phyloP scores from a whole-genome alignment of 2,113 vertebrate species.

The Cyrtonyx montezumae region DNA sequence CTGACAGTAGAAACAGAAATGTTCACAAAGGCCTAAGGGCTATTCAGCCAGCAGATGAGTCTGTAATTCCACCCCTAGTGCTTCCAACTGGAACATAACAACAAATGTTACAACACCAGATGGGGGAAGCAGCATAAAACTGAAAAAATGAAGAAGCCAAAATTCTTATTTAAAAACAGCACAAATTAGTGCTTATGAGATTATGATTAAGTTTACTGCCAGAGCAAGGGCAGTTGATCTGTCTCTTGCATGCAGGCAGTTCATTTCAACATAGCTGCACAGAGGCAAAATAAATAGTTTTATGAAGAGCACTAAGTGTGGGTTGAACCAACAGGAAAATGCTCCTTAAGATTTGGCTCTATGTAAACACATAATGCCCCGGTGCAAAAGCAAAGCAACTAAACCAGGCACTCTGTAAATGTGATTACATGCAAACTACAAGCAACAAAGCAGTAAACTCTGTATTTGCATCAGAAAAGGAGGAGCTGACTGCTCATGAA shows the following conservation, averaged over 20 bases:
- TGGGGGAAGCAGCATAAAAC: not conserved
- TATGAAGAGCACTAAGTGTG: not conserved
- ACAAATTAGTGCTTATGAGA: not conserved
- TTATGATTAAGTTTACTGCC: slow-evolving; percentile 20
- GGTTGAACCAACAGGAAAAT: slow-evolving; percentile 27
- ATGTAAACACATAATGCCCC: not conserved
- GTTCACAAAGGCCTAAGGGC: slow-evolving; percentile 7
- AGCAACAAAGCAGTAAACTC: slow-evolving; percentile 19
- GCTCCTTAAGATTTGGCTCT: slow-evolving; percentile 11
- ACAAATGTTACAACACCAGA: not conserved
- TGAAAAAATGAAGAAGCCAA: not conserved
- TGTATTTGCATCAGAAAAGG: not conserved
- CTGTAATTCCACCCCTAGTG: slow-evolving; percentile 3
- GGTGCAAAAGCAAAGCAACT: not conserved
- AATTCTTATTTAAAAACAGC: slow-evolving; percentile 8
- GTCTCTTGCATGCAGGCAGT: not conserved
- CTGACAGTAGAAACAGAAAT: slow-evolving; percentile 10
- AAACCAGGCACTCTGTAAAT: not conserved
- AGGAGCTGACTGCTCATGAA: not conserved
- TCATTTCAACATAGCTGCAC: not conserved
- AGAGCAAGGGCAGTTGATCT: slow-evolving; percentile 19
- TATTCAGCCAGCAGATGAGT: not conserved
- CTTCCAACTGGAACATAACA: slow-evolving; percentile 37
- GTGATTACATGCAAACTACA: not conserved
- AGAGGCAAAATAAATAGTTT: not conserved